Evolutionary conservation across 2,113 vertebrate genomes (phyloP), one percentile per base, ranked within the genome.

Genomic region (Ariopsis seemanni): DNA sequence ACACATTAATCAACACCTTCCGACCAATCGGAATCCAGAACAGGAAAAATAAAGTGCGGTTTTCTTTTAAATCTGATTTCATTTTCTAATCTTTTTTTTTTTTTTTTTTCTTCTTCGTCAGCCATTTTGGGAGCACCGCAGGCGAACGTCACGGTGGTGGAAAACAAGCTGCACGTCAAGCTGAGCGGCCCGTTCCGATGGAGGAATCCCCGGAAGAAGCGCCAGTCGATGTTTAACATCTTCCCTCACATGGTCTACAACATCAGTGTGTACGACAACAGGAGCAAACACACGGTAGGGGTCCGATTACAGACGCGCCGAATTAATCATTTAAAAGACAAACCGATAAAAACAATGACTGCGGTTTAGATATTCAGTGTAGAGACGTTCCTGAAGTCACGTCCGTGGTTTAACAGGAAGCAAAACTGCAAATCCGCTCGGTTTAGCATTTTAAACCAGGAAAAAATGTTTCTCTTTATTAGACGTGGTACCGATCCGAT

Each of bases 151-250:
- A 94, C 91, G 42, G 74, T 93, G 62, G 90, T 93, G 4, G 93
- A 94, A 30, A 96, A 92, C 88, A 95, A 91, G 25, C 94, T 97
- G 79, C 91, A 92, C 58, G 86, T 99, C 82, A 42, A 83, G 85
- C 87, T 99, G 60, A 95, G 80, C 11, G 95, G 95, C 89, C 97
- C 97, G 52, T 95, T 96, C 92, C 96, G 95, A 78, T 96, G 97
- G 96, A 96, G 92, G 58, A 92, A 72, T 0, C 83, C 90, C 11
- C 90, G 90, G 57, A 91, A 88, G 15, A 78, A 89, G 42, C 85
- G 18, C 0, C 53, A 90, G 25, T 94, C 96, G 81, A 94, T 99
- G 91, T 89, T 91, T 77, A 89, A 93, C 9, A 87, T 97, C 52
- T 97, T 96, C 89, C 91, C 93, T 8, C 91, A 92, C 10, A 93